These are phyloP conservation scores for Sandelia bainsii DNA, from an alignment of 2,797 vertebrate species.

Conservation along the genomic window DNA sequence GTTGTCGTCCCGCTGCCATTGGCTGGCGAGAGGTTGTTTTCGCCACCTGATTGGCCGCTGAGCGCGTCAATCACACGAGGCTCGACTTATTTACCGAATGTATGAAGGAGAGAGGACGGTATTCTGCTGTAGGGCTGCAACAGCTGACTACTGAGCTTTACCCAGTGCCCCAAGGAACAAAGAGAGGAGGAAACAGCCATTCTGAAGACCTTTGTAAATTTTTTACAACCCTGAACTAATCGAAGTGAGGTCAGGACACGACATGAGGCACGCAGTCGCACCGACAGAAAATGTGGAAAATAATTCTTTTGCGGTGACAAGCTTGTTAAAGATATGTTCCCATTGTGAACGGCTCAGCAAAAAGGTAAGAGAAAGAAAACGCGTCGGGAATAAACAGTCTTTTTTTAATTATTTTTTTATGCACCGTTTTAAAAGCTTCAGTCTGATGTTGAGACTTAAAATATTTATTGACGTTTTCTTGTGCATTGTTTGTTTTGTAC, in stretches of 20 bases:
- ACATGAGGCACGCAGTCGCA: slow-evolving; percentile 85
- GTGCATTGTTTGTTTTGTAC: slow-evolving; percentile 4
- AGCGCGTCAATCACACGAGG: slow-evolving; percentile 62
- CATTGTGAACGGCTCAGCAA: slow-evolving; percentile 85
- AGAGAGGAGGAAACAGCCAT: slow-evolving; percentile 69
- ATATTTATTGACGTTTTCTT: not conserved
- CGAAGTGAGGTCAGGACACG: slow-evolving; percentile 59
- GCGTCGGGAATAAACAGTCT: not conserved
- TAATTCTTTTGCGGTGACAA: slow-evolving; percentile 76
- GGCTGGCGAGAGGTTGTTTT: slow-evolving; percentile 72
- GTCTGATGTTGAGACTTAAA: not conserved
- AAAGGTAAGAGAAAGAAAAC: slow-evolving; percentile 80
- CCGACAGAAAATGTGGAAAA: slow-evolving; percentile 80
- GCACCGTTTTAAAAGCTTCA: not conserved
- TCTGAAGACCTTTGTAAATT: slow-evolving; percentile 2
- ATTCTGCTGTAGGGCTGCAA: slow-evolving; percentile 79
- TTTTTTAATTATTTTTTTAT: too few relatives aligned
- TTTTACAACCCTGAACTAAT: slow-evolving; percentile 46
- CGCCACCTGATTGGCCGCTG: slow-evolving; percentile 66
- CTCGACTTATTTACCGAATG: slow-evolving; percentile 83
- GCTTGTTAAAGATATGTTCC: slow-evolving; percentile 84
- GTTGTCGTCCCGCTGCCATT: slow-evolving; percentile 46
- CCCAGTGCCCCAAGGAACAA: slow-evolving; percentile 82
- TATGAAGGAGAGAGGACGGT: slow-evolving; percentile 64
- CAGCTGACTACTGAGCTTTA: slow-evolving; percentile 76